Base-by-base conservation (phyloP, 2,888 invertebrate species). In the Agrotis ipsilon region DNA sequence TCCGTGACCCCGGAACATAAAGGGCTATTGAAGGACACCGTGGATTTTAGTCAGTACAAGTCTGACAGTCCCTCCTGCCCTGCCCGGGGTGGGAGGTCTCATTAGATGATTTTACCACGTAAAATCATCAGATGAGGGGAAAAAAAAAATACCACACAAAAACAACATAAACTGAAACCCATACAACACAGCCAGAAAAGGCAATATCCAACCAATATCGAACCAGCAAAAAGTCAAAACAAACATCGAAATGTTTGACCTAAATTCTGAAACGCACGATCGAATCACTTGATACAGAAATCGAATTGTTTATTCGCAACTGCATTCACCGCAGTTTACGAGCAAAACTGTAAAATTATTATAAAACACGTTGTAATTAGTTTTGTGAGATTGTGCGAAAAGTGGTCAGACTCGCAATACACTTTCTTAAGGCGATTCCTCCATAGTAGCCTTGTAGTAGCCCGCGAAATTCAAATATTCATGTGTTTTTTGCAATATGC, bases 231-330 rank as follows among this genome's bases (percentile, higher is more conserved):
- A 45, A 77, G n/a, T 69, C 18, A 46, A 52, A 58, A 60, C 32
- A 78, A 78, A 55, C 49, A 32, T 39, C 51, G 24, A 70, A 71
- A 78, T 59, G 54, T 60, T 60, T 57, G 73, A 72, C 73, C 78
- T 46, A 78, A 55, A 74, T 72, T 57, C 60, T 32, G 32, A 21
- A 78, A 71, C 73, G 59, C 43, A 72, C 72, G 55, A 74, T 74
- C 78, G 72, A 71, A 39, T 51, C 49, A 45, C 46, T 72, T 59
- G 46, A 54, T 43, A 77, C 78, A 16, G 58, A 60, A 46, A 74
- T 51, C 78, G 72, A 55, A 55, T 73, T 61, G 72, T 46, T 78
- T 72, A 55, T 60, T 72, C 55, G 49, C 49, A 39, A 57, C 32
- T 55, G 59, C 60, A 64, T 32, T 64, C 73, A 24, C 18, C 4